Base-by-base conservation (phyloP, 1,140 invertebrate species). In the Cotesia typhae region DNA sequence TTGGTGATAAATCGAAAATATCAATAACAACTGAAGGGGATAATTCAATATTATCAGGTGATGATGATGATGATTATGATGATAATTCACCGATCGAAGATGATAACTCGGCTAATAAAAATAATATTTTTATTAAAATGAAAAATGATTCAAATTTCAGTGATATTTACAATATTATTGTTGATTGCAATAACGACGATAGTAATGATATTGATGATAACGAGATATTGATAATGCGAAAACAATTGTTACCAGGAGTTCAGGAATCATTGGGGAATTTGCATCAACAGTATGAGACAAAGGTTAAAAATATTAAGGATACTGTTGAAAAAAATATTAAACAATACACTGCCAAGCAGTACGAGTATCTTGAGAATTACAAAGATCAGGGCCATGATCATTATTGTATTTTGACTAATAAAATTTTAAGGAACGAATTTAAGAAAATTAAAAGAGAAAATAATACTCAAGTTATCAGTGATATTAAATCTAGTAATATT, bases 241-340 rank as follows among this genome's bases (percentile, higher is more conserved):
- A 51, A 28, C 77, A 82, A 75, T 74, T 78, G 35, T 79, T 79
- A 61, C 82, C 75, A 57, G 75, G 71, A 28, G 64, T 81, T 60
- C 82, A 87, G 79, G 75, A 82, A 47, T 79, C 84, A 55, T 78
- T 89, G 68, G 81, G 79, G 63, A 82, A 81, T 70, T 76, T 90
- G 36, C 88, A 89, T 70, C 87, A 88, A 74, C 84, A 88, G 61
- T 78, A 87, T 10, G 82, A 86, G 41, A 85, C 88, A 76, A 83
- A 81, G 71, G 79, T 90, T 14, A 87, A 87, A 69, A 80, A 80
- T 20, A 83, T 89, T 81, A 78, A 83, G 71, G 71, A 77, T 28
- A 73, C 78, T n/a, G 83, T 86, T 60, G 89, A 90, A 75, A 85
- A 89, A 74, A 86, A 84, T 78, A 88, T 90, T 72, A 84, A 85